Percentiles rank a stretch among this genome's conserved stretches.
Evolutionary conservation across 2,888 invertebrate genomes (phyloP).

Genomic region (Macrophya alboannulata): DNA sequence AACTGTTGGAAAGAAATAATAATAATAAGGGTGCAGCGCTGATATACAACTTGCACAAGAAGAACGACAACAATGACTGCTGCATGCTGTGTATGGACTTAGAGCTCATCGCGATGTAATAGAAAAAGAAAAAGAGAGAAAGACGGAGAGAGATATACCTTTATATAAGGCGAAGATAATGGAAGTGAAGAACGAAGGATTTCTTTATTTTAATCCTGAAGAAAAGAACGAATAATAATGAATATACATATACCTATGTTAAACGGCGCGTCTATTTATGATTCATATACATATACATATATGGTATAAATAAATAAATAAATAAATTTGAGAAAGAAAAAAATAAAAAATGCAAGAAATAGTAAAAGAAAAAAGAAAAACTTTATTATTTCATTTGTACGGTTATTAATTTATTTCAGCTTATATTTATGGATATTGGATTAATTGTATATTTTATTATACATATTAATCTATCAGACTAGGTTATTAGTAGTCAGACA

Average conservation of each 20-base stretch:
- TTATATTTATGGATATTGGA: too few species aligned
- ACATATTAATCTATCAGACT: too few species aligned
- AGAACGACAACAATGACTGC: not conserved
- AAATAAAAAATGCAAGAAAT: too few species aligned
- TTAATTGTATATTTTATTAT: too few species aligned
- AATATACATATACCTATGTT: not conserved
- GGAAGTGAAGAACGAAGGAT: not conserved
- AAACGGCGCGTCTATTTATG: not conserved
- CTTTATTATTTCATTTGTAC: too few species aligned
- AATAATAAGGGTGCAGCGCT: constrained; percentile 7
- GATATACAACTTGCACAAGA: constrained; percentile 20
- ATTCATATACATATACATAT: constrained; percentile 1
- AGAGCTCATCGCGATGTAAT: not conserved
- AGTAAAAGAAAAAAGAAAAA: not conserved
- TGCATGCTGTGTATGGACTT: not conserved
- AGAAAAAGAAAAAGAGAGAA: not conserved
- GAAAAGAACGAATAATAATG: not conserved
- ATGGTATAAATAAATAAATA: not conserved
- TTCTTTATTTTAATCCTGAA: not conserved
- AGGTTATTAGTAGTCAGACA: too few species aligned
- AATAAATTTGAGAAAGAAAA: too few species aligned
- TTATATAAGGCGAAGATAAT: not conserved
- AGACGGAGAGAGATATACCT: not conserved
- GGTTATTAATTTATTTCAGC: too few species aligned
- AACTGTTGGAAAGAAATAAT: not conserved